phyloP scores from a whole-genome alignment of 2,888 invertebrate genomes.

The Dicycla oo region DNA sequence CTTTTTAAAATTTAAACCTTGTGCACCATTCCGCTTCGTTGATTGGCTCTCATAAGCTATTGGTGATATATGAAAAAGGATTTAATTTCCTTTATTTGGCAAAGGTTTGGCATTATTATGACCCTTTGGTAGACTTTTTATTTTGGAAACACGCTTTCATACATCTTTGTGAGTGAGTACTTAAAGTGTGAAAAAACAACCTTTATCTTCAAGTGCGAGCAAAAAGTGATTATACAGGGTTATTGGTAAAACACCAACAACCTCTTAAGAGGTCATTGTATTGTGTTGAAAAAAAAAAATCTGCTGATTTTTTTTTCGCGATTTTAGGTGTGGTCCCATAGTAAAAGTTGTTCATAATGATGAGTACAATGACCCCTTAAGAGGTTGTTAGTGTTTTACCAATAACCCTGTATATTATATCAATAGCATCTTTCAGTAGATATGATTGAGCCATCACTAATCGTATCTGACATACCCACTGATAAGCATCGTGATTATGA shows the following conservation, averaged over 20 bases:
- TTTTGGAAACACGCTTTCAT: background rate
- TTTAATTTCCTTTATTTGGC: conserved; percentile 25
- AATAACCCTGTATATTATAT: too few relatives aligned
- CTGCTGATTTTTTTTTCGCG: too few relatives aligned
- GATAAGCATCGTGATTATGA: background rate
- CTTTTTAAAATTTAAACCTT: conserved; percentile 42
- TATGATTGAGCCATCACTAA: background rate
- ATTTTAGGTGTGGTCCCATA: too few relatives aligned
- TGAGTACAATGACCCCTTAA: too few relatives aligned
- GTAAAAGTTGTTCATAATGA: too few relatives aligned
- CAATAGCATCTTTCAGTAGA: background rate
- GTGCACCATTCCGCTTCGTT: conserved; percentile 10
- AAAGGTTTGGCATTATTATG: background rate
- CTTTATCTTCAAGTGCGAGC: background rate
- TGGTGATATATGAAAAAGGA: conserved; percentile 11
- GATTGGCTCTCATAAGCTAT: conserved; percentile 30
- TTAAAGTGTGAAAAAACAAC: background rate
- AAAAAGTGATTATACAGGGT: background rate
- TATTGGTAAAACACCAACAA: too few relatives aligned
- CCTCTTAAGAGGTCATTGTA: too few relatives aligned
- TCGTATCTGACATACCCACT: too few relatives aligned
- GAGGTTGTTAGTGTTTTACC: too few relatives aligned
- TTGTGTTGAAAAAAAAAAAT: too few relatives aligned
- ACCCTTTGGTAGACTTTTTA: background rate
- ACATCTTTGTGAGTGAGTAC: too few relatives aligned